Percentiles rank a stretch among this genome's conserved stretches.
phyloP scores from a whole-genome alignment of 2,888 invertebrate species.

The Drosophila longiperda region DNA sequence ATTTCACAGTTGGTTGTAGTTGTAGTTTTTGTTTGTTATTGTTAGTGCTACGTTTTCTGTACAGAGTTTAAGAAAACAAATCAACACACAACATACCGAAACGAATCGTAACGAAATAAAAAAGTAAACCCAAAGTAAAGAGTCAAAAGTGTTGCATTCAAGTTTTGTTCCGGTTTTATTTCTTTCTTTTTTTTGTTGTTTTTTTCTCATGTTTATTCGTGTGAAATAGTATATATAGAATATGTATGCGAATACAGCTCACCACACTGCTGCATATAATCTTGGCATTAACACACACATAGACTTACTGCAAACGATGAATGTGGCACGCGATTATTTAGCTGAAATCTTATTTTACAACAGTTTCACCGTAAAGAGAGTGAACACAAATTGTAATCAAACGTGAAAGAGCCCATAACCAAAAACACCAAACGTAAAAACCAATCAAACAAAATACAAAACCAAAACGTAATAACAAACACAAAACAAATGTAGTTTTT shows the following conservation, averaged over 20 bases:
- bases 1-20: conserved; percentile 45
- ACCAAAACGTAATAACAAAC: conserved; percentile 26
- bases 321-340: conserved; percentile 44
- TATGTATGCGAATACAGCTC: conserved; percentile 32
- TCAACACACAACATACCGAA: conserved; percentile 46
- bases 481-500: conserved; percentile 33
- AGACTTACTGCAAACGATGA: conserved; percentile 53
- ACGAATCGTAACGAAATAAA: conserved; percentile 20
- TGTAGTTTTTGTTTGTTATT: conserved; percentile 15
- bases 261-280: conserved; percentile 13
- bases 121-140: conserved; percentile 33
- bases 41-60: conserved; percentile 73
- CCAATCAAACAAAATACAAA: conserved; percentile 2
- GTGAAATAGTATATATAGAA: conserved; percentile 9
- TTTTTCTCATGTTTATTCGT: conserved; percentile 25
- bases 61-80: conserved; percentile 57
- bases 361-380: conserved; percentile 36
- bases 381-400: conserved; percentile 20
- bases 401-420: conserved; percentile 47
- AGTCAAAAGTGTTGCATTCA: conserved; percentile 66
- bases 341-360: conserved; percentile 74
- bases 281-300: conserved; percentile 33
- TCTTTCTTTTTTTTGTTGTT: neutral
- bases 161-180: conserved; percentile 36
- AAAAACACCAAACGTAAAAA: conserved; percentile 23